Evolutionary conservation across 1,140 invertebrate species (phyloP), one percentile per base, ranked within the genome.

Genomic region (Drosophila fuyamai): DNA sequence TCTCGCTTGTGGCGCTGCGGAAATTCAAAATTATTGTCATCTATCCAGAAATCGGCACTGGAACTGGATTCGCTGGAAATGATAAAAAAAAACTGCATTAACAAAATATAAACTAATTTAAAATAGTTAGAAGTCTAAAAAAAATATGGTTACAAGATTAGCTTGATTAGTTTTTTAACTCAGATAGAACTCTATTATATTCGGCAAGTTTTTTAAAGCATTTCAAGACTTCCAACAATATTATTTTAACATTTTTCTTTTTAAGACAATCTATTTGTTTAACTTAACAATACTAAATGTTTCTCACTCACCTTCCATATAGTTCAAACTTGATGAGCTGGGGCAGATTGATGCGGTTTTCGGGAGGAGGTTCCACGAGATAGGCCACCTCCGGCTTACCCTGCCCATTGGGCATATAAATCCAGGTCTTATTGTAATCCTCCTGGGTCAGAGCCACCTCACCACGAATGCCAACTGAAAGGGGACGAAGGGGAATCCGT

Each of bases 371-470:
- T 55, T 92, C 91, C 10, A 92, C 88, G 16, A 93, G 59, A 62
- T 92, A 92, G 10, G 94, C 94, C 13, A 94, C 94, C 75, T 95
- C 94, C 0, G 94, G 93, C 5, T 93, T 92, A 2, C 93, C 94
- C 67, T 95, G 93, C 10, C 94, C 95, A 84, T 95, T 94, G 2
- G 95, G 95, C 92, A 95, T 94, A 56, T 95, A 94, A 47, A 95
- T 94, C 95, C 95, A 95, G 13, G 94, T 94, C 63, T 93, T 93
- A 16, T 94, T 94, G 68, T 95, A 95, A 50, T 93, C 90, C 55
- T 92, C 90, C 41, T 92, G 88, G 48, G 48, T 92, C 5, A 92
- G 55, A 12, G 74, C 79, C 29, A 92, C 81, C 29, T 92, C 79
- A 6, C 78, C 79, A 9, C 81, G 81, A 43, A 92, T 82, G 48